phyloP scores from a whole-genome alignment of 2,797 vertebrate genomes.

The Clamator glandarius region DNA sequence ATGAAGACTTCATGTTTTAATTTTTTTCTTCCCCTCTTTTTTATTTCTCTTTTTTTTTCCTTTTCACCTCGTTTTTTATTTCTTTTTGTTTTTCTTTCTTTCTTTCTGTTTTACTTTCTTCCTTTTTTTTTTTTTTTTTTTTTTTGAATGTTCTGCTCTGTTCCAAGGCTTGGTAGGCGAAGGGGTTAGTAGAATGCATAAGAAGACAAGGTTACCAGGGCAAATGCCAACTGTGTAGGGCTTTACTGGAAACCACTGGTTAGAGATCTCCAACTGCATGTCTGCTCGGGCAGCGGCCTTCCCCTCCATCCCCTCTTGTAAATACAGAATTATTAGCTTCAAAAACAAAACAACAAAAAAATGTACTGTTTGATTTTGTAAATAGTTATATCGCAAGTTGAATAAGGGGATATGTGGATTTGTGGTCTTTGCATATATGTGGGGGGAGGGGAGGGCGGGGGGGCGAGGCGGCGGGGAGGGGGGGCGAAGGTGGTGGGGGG shows the following conservation, averaged over 20 bases:
- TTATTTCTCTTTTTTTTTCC: background rate
- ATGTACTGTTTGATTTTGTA: conserved; percentile 99
- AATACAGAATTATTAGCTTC: conserved; percentile 94
- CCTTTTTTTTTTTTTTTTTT: no score
- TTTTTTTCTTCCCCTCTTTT: background rate
- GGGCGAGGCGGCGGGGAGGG: background rate
- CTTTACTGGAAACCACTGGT: conserved; percentile 85
- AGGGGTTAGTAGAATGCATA: conserved; percentile 81
- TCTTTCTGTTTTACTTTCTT: background rate
- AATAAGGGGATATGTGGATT: conserved; percentile 91
- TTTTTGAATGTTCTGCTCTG: background rate
- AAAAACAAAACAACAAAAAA: conserved; percentile 73
- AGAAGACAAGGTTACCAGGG: conserved; percentile 83
- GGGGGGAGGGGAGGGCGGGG: conserved; percentile 76
- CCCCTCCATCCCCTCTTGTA: conserved; percentile 81
- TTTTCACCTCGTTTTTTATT: background rate
- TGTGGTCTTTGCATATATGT: conserved; percentile 98
- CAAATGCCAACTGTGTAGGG: conserved; percentile 81
- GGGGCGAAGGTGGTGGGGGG: conserved; percentile 47
- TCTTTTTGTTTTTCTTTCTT: background rate
- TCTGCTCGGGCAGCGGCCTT: conserved; percentile 86
- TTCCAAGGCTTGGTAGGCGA: conserved; percentile 80
- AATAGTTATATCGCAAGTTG: conserved; percentile 94
- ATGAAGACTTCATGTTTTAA: conserved; percentile 72
- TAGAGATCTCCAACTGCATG: conserved; percentile 85